Evolutionary conservation across 53 echinoderm and acorn worm species (phyloP), one percentile per base, ranked within the genome.

Genomic region (Patiria pectinifera): DNA sequence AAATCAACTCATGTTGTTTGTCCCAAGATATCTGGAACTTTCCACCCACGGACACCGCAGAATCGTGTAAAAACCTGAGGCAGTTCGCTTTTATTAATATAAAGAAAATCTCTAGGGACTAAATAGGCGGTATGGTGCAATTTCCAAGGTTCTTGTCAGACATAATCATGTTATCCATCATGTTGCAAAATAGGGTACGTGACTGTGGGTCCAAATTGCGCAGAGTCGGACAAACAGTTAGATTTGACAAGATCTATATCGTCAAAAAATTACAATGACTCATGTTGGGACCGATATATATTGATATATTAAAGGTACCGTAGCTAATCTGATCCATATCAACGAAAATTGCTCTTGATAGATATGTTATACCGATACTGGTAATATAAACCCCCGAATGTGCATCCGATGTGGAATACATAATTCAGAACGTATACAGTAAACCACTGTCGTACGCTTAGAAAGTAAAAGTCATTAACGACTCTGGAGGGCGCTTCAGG

Each of bases 401-500:
- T 14, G 15, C 66, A 66, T 11, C 13, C 66, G 19, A 66, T 66
- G 13, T 13, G 3, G 4, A 16, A 11, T 66, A 23, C 24, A 4
- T 9, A 23, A 21, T 74, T 23, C 74, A 74, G 5, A 18, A 5
- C 21, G 14, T 18, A 70, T 18, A 74, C 19, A 22, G 3, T 4
- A 3, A 74, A 24, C n/a, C 24, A 23, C 4, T n/a, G 3, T 21
- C 24, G 9, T 24, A n/a, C 24, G 70, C 24, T n/a, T 74, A 4
- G 6, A 23, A 74, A 24, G 74, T 10, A 74, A 74, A n/a, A 74
- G 18, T 23, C 19, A 79, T 22, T 10, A 46, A 2, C 3, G 80
- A 45, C 80, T 79, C 80, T 79, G 5, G 80, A 79, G 80, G 80
- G 80, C 80, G 80, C 46, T 2, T 18, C 12, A 47, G 80, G 80